These are phyloP conservation scores for Balanococcus diminutus DNA, from an alignment of 2,888 invertebrate species.

Conservation along the genomic window DNA sequence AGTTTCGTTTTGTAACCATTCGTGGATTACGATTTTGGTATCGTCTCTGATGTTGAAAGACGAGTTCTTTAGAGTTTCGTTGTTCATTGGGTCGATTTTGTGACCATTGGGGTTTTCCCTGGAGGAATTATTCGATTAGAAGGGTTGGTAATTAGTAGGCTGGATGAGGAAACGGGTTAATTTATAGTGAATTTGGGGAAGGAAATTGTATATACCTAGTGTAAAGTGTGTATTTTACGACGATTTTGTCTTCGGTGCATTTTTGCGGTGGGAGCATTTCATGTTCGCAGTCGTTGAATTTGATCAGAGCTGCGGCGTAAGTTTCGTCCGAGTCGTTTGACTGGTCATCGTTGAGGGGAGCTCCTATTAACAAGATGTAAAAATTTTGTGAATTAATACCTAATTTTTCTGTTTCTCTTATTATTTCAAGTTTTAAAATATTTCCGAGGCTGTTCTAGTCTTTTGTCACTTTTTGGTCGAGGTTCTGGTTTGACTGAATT, in stretches of 20 bases:
- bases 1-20: neutral
- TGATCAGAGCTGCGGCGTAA: neutral
- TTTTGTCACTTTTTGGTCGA: too few species aligned
- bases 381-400: neutral
- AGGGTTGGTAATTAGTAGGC: neutral
- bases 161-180: neutral
- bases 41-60: neutral
- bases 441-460: too few species aligned
- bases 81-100: neutral
- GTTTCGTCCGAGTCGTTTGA: neutral
- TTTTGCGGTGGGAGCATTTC: neutral
- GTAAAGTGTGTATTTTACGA: neutral
- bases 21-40: neutral
- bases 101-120: neutral
- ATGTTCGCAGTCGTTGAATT: neutral
- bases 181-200: neutral
- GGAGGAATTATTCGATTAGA: neutral
- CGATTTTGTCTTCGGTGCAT: neutral
- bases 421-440: neutral
- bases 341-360: neutral
- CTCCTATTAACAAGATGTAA: neutral
- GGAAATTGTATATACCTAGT: neutral
- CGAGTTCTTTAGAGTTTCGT: neutral
- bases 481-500: too few species aligned
- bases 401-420: neutral